phyloP scores from a whole-genome alignment of 2,888 invertebrate species.

The Baronia brevicornis region DNA sequence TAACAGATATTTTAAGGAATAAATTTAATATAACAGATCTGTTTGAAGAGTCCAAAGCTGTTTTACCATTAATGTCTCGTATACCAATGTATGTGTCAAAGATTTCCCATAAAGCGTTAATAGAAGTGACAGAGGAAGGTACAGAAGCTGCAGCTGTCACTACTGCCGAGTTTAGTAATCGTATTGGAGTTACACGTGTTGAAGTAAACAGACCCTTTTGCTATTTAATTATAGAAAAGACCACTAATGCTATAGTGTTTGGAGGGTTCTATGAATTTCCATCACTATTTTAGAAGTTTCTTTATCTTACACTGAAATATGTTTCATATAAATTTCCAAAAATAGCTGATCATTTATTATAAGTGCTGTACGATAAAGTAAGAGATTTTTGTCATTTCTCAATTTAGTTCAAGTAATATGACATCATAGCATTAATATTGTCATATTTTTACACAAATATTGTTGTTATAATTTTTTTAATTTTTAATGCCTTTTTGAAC shows the following conservation, averaged over 20 bases:
- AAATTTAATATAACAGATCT: constrained; percentile 68
- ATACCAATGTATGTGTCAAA: constrained; percentile 72
- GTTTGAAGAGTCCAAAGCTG: constrained; percentile 61
- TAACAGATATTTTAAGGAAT: constrained; percentile 66
- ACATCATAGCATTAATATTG: too few species aligned
- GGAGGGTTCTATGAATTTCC: constrained; percentile 58
- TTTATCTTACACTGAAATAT: too few species aligned
- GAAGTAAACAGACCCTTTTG: constrained; percentile 79
- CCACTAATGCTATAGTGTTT: constrained; percentile 61
- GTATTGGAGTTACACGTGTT: constrained; percentile 74
- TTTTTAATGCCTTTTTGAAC: too few species aligned
- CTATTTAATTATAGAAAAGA: constrained; percentile 80
- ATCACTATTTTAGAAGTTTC: constrained; percentile 36
- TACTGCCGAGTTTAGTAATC: constrained; percentile 59
- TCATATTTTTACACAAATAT: too few species aligned
- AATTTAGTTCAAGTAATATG: too few species aligned
- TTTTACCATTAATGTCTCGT: constrained; percentile 61
- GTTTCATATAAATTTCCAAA: too few species aligned
- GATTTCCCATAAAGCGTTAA: constrained; percentile 81
- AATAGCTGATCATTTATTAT: neutral
- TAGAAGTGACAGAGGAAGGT: constrained; percentile 84
- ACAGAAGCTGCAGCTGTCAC: constrained; percentile 80
- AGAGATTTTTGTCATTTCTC: too few species aligned
- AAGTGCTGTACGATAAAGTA: neutral
- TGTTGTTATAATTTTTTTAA: too few species aligned